Conservation (phyloP, 2,888 invertebrate species). For the Cephus pulcher region DNA sequence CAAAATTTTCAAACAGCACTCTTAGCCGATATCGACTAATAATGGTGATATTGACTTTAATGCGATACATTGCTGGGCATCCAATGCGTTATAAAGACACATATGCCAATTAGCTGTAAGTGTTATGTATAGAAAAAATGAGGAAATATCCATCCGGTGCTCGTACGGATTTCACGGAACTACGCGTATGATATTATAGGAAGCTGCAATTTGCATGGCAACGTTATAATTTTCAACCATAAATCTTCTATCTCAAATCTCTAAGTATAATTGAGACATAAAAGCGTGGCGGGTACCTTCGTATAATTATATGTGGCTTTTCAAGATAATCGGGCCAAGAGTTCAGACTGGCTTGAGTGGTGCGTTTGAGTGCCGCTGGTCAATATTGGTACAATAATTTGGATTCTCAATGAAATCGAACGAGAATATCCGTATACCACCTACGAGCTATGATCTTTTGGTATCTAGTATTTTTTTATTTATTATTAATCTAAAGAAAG, state of each 20-base stretch:
- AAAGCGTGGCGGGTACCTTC: slow-evolving; percentile 42
- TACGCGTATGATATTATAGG: slow-evolving; percentile 28
- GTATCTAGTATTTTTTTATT: background rate
- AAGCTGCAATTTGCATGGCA: slow-evolving; percentile 45
- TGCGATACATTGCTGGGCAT: background rate
- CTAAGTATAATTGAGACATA: slow-evolving; percentile 46
- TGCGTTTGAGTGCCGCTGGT: background rate
- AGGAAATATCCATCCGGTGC: background rate
- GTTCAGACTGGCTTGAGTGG: background rate
- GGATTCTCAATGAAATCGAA: background rate
- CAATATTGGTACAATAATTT: background rate
- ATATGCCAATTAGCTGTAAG: background rate
- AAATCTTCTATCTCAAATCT: slow-evolving; percentile 42
- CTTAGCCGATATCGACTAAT: background rate
- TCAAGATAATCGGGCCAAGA: background rate
- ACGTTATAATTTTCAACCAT: slow-evolving; percentile 44
- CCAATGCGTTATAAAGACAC: background rate
- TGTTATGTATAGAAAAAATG: background rate
- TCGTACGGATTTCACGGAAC: background rate
- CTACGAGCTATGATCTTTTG: background rate
- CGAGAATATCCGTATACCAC: background rate
- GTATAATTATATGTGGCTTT: slow-evolving; percentile 33
- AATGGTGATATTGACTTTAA: background rate
- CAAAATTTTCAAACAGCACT: background rate
- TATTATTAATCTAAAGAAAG: background rate